phyloP scores from a whole-genome alignment of 2,797 vertebrate species.

The Labroides dimidiatus region DNA sequence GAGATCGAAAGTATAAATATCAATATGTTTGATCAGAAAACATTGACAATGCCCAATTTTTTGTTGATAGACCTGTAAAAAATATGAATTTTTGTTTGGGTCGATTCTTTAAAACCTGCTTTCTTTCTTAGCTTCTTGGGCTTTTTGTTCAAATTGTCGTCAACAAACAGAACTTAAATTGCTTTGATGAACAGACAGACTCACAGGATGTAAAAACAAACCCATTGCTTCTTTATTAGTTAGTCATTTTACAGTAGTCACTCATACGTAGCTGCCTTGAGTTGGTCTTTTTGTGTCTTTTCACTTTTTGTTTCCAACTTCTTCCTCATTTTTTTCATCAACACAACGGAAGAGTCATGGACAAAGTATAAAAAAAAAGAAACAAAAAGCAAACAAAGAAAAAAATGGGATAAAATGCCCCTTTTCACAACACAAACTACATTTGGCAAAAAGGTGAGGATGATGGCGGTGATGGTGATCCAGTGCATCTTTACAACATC shows the following conservation, averaged over 20 bases:
- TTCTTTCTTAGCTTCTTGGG: too few species aligned
- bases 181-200: neutral
- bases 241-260: conserved; percentile 87
- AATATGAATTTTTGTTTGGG: too few species aligned
- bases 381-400: conserved; percentile 58
- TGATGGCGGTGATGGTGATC: conserved; percentile 72
- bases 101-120: too few species aligned
- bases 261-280: conserved; percentile 88
- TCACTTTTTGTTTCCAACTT: conserved; percentile 71
- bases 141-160: too few species aligned
- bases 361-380: conserved; percentile 73
- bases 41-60: too few species aligned
- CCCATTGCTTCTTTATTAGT: conserved; percentile 86
- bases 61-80: too few species aligned
- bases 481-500: conserved; percentile 75
- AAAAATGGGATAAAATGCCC: conserved; percentile 71
- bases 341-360: conserved; percentile 77
- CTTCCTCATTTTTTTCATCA: conserved; percentile 74
- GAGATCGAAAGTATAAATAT: too few species aligned
- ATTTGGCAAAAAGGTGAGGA: conserved; percentile 79
- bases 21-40: too few species aligned
- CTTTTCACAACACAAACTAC: conserved; percentile 75
- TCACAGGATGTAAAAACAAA: conserved; percentile 74
- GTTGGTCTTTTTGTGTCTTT: conserved; percentile 77
- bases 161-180: neutral